Evolutionary conservation across 92 coral and sea anemone species (phyloP).

Genomic region (Palythoa heliodiscus): DNA sequence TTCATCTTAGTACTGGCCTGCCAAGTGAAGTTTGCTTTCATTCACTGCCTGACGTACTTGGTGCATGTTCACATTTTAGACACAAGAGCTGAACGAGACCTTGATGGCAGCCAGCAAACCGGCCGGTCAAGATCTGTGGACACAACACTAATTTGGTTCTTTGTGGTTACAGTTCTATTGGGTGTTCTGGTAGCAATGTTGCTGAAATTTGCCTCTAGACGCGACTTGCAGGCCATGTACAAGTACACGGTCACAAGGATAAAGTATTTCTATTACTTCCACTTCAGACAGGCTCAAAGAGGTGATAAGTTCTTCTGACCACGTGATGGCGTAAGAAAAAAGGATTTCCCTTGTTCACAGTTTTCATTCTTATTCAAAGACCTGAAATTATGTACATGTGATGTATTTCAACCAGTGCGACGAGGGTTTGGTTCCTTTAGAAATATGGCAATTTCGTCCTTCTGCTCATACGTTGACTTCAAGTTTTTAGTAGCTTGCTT

Average conservation of each 20-base stretch:
- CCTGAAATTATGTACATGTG: too few species aligned
- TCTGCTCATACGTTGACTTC: too few species aligned
- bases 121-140: conserved; percentile 50
- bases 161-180: conserved; percentile 63
- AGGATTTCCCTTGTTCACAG: too few species aligned
- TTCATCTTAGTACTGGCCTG: too few species aligned
- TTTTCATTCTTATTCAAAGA: background rate
- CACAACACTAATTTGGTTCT: conserved; percentile 69
- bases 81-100: background rate
- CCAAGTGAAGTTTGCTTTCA: too few species aligned
- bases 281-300: conserved; percentile 61
- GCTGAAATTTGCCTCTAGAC: conserved; percentile 57
- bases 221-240: conserved; percentile 67
- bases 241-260: conserved; percentile 73
- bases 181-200: conserved; percentile 64
- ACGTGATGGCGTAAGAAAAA: background rate
- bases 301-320: conserved; percentile 70
- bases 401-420: too few species aligned
- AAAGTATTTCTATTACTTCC: conserved; percentile 82
- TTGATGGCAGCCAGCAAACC: conserved; percentile 4
- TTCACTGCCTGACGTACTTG: background rate
- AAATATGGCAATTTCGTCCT: too few species aligned
- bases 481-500: too few species aligned
- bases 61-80: background rate
- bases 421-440: too few species aligned